Evolutionary conservation across 23 tunicate genomes (phyloP), one percentile per base, ranked within the genome.

Genomic region (Pegea sp.): DNA sequence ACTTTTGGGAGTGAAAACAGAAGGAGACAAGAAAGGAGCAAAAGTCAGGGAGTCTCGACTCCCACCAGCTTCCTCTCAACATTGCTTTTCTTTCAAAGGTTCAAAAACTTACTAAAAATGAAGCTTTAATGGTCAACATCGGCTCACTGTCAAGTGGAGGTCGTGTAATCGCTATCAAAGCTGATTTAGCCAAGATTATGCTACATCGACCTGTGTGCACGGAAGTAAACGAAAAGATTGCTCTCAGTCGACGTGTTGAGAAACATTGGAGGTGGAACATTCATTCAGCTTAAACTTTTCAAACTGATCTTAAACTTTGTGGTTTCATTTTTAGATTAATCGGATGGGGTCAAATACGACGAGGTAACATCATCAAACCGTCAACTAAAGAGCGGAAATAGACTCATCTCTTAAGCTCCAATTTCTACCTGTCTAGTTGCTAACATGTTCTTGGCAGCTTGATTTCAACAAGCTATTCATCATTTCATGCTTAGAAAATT

Each of bases 61-160:
- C 46, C 46, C 11, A 16, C 46, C 46, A 38, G 46, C 46, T 38
- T 38, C 46, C 16, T 16, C 46, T 16, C 46, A 38, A 38, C 11
- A 6, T n/a, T n/a, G n/a, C n/a, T n/a, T 4, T 60, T n/a, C 2
- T 22, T 38, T 21, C 32, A 4, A 29, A 84, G 86, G 98, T 76
- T 33, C 90, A 76, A 51, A 89, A 89, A 61, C 75, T 89, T 29
- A 46, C 79, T 2, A 89, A 77, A 31, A 77, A 77, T 63, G 98
- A 89, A 71, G 69, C 67, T 30, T 57, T 89, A 22, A 89, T 89
- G 98, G 88, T 89, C 22, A 89, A 89, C 52, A 89, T 89, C 57
- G 98, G 98, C 3, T 89, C 98, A 28, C 70, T 89, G 8, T 76
- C 90, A 22, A 70, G 75, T 42, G 98, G 98, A 28, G 98, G 98